Percentiles rank a stretch among this genome's conserved stretches.
These are phyloP conservation scores for Barbus barbus DNA, from an alignment of 2,113 vertebrate species.

Conservation along the genomic window DNA sequence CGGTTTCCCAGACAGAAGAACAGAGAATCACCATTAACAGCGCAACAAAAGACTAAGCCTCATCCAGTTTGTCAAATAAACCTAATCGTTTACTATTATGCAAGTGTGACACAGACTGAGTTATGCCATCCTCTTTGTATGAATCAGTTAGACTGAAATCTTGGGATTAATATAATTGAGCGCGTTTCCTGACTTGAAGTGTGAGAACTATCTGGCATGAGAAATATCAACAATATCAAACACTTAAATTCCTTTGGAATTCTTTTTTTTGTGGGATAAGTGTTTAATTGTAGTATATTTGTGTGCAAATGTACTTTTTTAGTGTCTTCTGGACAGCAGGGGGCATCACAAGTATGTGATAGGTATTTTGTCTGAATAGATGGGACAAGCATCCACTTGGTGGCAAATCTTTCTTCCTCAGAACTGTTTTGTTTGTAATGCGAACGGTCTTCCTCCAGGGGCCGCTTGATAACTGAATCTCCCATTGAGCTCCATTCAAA, in stretches of 20 bases:
- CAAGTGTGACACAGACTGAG: too few relatives aligned
- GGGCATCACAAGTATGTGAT: slow-evolving; percentile 58
- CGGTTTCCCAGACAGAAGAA: background rate
- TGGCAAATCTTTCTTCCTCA: too few relatives aligned
- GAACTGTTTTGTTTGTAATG: background rate
- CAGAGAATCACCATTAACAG: background rate
- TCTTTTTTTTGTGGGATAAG: background rate
- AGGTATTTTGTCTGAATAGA: background rate
- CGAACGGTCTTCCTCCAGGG: background rate
- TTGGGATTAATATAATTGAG: background rate
- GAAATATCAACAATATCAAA: background rate
- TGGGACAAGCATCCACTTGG: background rate
- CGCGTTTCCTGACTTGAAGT: background rate
- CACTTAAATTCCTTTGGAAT: background rate
- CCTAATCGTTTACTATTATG: too few relatives aligned
- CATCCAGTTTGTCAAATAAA: background rate
- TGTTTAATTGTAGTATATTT: background rate
- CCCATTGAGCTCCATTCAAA: background rate
- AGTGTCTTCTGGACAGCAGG: slow-evolving; percentile 60
- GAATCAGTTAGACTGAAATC: background rate
- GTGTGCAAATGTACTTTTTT: background rate
- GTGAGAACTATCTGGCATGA: background rate
- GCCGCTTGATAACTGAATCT: background rate
- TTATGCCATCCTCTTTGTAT: background rate
- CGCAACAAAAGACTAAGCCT: background rate